Percentiles rank a stretch among this genome's conserved stretches.
These are phyloP conservation scores for Trissolcus basalis DNA, from an alignment of 1,140 invertebrate genomes.

Conservation along the genomic window DNA sequence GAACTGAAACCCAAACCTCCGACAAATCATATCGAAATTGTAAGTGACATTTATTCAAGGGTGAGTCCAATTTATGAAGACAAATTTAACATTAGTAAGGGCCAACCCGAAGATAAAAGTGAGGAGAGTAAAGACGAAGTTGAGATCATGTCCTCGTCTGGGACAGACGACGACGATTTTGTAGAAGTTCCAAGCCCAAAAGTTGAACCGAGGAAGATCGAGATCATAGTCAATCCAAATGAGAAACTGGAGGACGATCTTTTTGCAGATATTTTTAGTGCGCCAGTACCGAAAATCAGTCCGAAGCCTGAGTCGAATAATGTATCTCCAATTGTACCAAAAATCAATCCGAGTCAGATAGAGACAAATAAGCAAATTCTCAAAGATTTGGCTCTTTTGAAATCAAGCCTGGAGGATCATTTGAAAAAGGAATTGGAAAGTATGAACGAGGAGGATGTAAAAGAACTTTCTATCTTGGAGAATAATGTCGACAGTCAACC, in stretches of 20 bases:
- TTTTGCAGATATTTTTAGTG: constrained; percentile 77
- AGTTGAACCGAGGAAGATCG: constrained; percentile 35
- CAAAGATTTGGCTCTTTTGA: too few relatives aligned
- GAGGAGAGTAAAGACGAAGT: constrained; percentile 14
- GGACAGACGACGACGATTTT: constrained; percentile 75
- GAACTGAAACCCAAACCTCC: constrained; percentile 10
- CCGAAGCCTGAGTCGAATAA: not conserved
- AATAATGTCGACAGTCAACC: not conserved
- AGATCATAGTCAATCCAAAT: constrained; percentile 65
- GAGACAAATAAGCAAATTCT: too few relatives aligned
- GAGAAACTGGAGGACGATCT: constrained; percentile 79
- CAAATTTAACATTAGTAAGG: constrained; percentile 23
- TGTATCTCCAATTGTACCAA: too few relatives aligned
- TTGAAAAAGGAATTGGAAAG: too few relatives aligned
- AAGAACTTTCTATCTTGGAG: not conserved
- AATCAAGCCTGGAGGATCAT: too few relatives aligned
- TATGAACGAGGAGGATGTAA: too few relatives aligned
- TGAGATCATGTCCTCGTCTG: constrained; percentile 52
- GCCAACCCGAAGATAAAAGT: not conserved
- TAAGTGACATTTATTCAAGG: constrained; percentile 29
- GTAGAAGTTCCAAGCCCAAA: constrained; percentile 64
- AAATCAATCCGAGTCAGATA: too few relatives aligned
- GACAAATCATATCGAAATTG: constrained; percentile 20
- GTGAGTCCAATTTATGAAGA: constrained; percentile 25
- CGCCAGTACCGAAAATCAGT: too few relatives aligned